Percentiles rank a stretch among this genome's conserved stretches.
These are phyloP conservation scores for Salvelinus namaycush DNA, from an alignment of 2,113 vertebrate genomes.

Conservation along the genomic window DNA sequence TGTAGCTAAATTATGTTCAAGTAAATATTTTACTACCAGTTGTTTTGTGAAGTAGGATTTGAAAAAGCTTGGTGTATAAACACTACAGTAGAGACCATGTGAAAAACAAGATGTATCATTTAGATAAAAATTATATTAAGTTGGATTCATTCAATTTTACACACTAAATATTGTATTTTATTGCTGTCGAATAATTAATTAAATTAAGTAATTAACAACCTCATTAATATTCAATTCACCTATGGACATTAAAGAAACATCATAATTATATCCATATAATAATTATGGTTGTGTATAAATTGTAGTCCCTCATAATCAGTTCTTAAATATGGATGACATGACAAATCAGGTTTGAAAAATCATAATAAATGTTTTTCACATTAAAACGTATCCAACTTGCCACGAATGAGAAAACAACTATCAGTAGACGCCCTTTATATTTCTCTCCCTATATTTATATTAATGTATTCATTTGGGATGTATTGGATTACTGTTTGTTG, in stretches of 20 bases:
- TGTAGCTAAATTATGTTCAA: neutral
- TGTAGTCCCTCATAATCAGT: no score
- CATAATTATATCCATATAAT: neutral
- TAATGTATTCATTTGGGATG: neutral
- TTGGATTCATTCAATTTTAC: neutral
- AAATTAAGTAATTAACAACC: neutral
- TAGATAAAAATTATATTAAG: no score
- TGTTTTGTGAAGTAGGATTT: neutral
- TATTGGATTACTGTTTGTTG: neutral
- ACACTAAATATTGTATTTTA: neutral
- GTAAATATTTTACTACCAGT: neutral
- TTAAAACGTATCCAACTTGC: no score
- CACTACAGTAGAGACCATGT: no score
- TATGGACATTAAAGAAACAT: neutral
- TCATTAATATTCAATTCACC: neutral
- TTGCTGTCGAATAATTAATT: neutral
- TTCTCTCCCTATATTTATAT: neutral
- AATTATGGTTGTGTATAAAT: no score
- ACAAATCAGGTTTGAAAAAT: no score
- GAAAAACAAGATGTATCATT: no score
- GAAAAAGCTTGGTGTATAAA: no score
- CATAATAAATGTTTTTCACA: no score
- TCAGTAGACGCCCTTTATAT: neutral
- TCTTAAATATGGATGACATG: no score
- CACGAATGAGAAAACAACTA: neutral